phyloP scores from a whole-genome alignment of 2,888 invertebrate species.

The Xestia c-nigrum region DNA sequence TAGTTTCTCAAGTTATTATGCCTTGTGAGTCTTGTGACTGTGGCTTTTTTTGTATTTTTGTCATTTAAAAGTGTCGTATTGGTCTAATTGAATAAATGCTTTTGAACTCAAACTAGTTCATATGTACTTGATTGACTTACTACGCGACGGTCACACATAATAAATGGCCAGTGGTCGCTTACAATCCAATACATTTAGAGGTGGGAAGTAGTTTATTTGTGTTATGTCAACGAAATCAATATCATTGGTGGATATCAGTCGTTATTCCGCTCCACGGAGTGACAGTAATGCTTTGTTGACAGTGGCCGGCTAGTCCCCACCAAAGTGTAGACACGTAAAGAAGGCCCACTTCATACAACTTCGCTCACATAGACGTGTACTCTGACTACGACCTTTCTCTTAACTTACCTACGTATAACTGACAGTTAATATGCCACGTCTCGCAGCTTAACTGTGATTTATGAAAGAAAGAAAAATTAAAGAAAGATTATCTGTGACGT shows the following conservation, averaged over 20 bases:
- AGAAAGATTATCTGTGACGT: too few relatives aligned
- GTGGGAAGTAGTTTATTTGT: slow-evolving; percentile 17
- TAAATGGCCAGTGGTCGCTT: neutral
- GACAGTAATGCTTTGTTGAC: slow-evolving; percentile 41
- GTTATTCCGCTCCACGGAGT: slow-evolving; percentile 45
- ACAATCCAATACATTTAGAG: neutral
- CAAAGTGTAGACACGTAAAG: neutral
- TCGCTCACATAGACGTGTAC: neutral
- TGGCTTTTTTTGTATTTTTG: too few relatives aligned
- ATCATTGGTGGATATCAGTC: slow-evolving; percentile 30
- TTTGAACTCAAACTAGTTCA: too few relatives aligned
- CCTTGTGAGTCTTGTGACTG: too few relatives aligned
- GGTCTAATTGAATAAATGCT: too few relatives aligned
- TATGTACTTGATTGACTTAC: neutral
- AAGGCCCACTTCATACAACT: neutral
- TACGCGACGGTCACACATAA: neutral
- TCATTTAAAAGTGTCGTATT: too few relatives aligned
- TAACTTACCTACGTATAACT: too few relatives aligned
- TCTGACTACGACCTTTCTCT: neutral
- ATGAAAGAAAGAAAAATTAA: too few relatives aligned
- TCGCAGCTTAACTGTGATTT: too few relatives aligned
- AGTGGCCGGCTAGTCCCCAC: neutral
- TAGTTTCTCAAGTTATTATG: too few relatives aligned
- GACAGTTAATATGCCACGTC: too few relatives aligned
- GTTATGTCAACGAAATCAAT: slow-evolving; percentile 41